phyloP scores from a whole-genome alignment of 92 coral and sea anemone genomes.

The Umimayanthus chanpuru region DNA sequence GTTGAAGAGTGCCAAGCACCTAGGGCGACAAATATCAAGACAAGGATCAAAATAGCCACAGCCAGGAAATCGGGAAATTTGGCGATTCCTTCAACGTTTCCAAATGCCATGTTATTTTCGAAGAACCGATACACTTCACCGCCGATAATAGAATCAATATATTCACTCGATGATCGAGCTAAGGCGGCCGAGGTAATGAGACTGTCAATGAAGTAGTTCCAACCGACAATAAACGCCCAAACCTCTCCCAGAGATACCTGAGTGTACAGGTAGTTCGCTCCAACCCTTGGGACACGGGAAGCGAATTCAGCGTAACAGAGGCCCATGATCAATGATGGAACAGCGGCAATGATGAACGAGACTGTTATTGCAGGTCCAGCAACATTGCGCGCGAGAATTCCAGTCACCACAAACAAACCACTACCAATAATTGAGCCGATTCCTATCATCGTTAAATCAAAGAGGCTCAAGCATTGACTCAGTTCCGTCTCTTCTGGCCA shows the following conservation, averaged over 20 bases:
- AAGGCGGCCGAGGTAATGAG: constrained; percentile 42
- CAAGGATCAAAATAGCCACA: constrained; percentile 45
- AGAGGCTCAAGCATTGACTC: constrained; percentile 8
- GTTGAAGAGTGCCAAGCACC: constrained; percentile 65
- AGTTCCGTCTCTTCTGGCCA: constrained; percentile 16
- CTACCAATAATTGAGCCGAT: constrained; percentile 54
- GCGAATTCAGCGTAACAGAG: constrained; percentile 75
- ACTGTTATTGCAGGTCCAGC: constrained; percentile 64
- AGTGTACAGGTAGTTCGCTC: constrained; percentile 67
- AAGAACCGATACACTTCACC: constrained; percentile 35
- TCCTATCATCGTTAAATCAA: constrained; percentile 55
- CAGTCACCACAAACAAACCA: constrained; percentile 61
- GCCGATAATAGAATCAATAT: constrained; percentile 48
- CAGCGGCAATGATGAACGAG: constrained; percentile 54
- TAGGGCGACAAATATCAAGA: constrained; percentile 54
- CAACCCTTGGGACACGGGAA: constrained; percentile 59
- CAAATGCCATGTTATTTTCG: constrained; percentile 6
- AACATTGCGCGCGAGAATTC: constrained; percentile 49
- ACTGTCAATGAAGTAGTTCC: constrained; percentile 60
- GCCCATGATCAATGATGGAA: constrained; percentile 48
- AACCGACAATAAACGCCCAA: constrained; percentile 70
- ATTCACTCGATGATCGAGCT: constrained; percentile 65
- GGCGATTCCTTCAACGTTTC: constrained; percentile 53
- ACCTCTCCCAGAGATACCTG: constrained; percentile 69
- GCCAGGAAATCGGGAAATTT: constrained; percentile 78